These are phyloP conservation scores for Contarinia nasturtii DNA, from an alignment of 1,140 invertebrate species.

Conservation along the genomic window DNA sequence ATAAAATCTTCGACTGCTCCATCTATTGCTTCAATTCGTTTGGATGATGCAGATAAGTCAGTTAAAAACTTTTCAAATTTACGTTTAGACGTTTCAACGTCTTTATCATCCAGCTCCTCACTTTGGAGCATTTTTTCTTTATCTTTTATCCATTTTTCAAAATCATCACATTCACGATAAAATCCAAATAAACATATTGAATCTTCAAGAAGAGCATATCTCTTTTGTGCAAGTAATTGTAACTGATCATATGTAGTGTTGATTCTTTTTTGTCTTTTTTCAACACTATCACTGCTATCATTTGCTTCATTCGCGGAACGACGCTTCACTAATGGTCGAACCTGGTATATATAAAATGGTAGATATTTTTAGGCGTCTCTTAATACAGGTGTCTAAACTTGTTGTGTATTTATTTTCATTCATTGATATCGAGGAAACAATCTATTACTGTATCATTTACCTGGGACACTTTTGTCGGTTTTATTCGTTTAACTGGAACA, in stretches of 20 bases:
- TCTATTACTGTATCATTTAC: too few relatives aligned
- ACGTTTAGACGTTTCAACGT: conserved; percentile 82
- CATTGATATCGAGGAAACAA: too few relatives aligned
- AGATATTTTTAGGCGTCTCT: too few relatives aligned
- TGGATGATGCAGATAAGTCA: conserved; percentile 80
- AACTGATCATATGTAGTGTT: conserved; percentile 66
- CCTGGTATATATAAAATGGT: too few relatives aligned
- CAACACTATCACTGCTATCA: conserved; percentile 50
- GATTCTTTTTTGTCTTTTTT: conserved; percentile 60
- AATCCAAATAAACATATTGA: conserved; percentile 85
- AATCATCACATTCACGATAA: conserved; percentile 94
- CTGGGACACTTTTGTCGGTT: conserved; percentile 27
- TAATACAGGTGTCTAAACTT: too few relatives aligned
- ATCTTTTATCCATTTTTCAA: conserved; percentile 93
- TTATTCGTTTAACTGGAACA: conserved; percentile 46
- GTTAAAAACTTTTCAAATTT: conserved; percentile 96
- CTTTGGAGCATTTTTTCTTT: conserved; percentile 75
- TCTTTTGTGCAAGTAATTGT: conserved; percentile 52
- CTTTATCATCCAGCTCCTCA: conserved; percentile 60
- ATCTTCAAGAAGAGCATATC: conserved; percentile 73
- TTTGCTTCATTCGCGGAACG: conserved; percentile 17
- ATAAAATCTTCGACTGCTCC: conserved; percentile 72
- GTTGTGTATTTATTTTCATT: too few relatives aligned
- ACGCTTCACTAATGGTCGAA: conserved; percentile 26
- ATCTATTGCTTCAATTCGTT: conserved; percentile 77